Evolutionary conservation across 2,888 invertebrate species (phyloP).

Genomic region (Eilema sororculum): DNA sequence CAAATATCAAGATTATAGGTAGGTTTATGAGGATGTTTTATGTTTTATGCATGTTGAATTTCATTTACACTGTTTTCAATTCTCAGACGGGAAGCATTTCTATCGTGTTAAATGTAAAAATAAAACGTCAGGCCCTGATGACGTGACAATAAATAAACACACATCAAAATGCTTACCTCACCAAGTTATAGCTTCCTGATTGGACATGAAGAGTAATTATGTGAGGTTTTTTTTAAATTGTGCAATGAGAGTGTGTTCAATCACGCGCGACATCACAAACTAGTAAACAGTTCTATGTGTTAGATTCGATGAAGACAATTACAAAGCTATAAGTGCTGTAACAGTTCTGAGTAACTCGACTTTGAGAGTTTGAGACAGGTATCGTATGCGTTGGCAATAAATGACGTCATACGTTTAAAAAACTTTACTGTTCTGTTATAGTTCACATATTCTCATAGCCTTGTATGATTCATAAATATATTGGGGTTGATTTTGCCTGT

Average conservation of each 20-base stretch:
- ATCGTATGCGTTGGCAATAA: slow-evolving; percentile 22
- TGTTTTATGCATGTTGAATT: no score
- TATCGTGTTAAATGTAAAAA: neutral
- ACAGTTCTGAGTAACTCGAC: slow-evolving; percentile 28
- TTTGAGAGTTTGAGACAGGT: slow-evolving; percentile 16
- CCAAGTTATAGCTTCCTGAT: slow-evolving; percentile 14
- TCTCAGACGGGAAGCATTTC: no score
- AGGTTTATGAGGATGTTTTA: no score
- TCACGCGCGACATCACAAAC: slow-evolving; percentile 50
- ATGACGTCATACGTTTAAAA: slow-evolving; percentile 30
- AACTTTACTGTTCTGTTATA: slow-evolving; percentile 38
- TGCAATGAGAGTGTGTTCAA: slow-evolving; percentile 32
- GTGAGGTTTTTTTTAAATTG: slow-evolving; percentile 20
- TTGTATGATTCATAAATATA: slow-evolving; percentile 27
- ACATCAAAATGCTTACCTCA: neutral
- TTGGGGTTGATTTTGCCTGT: neutral
- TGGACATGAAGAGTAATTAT: slow-evolving; percentile 12
- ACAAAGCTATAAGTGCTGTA: slow-evolving; percentile 49
- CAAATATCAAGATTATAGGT: no score
- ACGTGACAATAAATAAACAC: neutral
- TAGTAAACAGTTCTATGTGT: slow-evolving; percentile 52
- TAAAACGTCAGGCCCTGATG: neutral
- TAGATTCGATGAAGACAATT: slow-evolving; percentile 50
- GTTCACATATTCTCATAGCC: no score
- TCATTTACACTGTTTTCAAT: no score